phyloP scores from a whole-genome alignment of 2,888 invertebrate genomes.

The Raillietiella orientalis region DNA sequence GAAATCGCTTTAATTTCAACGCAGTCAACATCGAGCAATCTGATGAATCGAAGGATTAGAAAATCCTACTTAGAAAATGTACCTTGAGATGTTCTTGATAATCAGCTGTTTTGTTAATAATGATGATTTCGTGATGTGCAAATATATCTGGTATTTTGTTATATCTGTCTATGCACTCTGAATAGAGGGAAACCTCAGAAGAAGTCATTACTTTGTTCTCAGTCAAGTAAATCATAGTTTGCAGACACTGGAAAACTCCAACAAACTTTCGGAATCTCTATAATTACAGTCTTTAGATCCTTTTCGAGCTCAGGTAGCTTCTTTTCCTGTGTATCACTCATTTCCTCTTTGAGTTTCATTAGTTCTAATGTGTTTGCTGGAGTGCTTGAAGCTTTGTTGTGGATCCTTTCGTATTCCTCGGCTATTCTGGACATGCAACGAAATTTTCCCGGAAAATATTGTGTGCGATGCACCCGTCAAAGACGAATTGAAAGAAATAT shows the following conservation, averaged over 20 bases:
- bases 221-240: conserved; percentile 49
- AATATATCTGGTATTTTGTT: conserved; percentile 43
- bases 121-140: conserved; percentile 43
- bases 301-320: conserved; percentile 38
- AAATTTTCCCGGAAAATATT: conserved; percentile 1
- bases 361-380: conserved; percentile 56
- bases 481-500: too few relatives aligned
- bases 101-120: conserved; percentile 46
- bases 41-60: too few relatives aligned
- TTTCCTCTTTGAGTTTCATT: conserved; percentile 46
- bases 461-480: too few relatives aligned
- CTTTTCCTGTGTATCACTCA: conserved; percentile 33
- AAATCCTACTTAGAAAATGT: too few relatives aligned
- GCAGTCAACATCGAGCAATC: too few relatives aligned
- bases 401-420: conserved; percentile 47
- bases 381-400: conserved; percentile 36
- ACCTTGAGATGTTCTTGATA: conserved; percentile 47
- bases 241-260: too few relatives aligned
- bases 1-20: too few relatives aligned
- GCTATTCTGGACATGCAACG: conserved; percentile 23
- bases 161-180: conserved; percentile 60
- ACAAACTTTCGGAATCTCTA: too few relatives aligned
- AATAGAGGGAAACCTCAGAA: conserved; percentile 58
- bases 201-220: conserved; percentile 47
- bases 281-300: conserved; percentile 27